A percentile compares a stretch with the other conserved stretches of the same genome.
Conservation (phyloP, 2,888 invertebrate species). For the Petrophora chlorosata region DNA sequence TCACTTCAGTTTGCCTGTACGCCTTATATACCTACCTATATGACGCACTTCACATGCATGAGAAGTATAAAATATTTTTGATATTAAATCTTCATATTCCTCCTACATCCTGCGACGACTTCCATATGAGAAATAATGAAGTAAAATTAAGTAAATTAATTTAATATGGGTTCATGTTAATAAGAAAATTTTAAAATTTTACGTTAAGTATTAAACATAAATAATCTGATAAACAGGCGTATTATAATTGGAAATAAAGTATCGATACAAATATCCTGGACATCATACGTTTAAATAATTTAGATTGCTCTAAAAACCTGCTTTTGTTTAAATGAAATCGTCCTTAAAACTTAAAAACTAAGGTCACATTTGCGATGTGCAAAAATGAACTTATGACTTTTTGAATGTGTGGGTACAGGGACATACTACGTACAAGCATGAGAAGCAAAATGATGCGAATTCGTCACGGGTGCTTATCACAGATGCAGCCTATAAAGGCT, state of each 20-base stretch:
- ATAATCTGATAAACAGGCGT: conserved; percentile 59
- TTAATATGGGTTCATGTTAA: neutral
- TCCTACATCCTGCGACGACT: too few species aligned
- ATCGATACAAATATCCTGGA: conserved; percentile 71
- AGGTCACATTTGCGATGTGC: conserved; percentile 1
- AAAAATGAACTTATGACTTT: neutral
- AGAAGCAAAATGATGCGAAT: conserved; percentile 70
- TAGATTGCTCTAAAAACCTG: too few species aligned
- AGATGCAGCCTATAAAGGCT: conserved; percentile 76
- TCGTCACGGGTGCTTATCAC: conserved; percentile 83
- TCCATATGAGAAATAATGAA: too few species aligned
- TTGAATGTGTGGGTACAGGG: conserved; percentile 22
- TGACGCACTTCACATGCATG: too few species aligned
- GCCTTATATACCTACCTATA: too few species aligned
- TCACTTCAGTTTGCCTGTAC: too few species aligned
- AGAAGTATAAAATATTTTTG: too few species aligned
- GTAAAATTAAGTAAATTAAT: too few species aligned
- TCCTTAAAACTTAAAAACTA: neutral
- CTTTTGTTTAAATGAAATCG: neutral
- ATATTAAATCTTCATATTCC: too few species aligned
- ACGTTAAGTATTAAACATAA: conserved; percentile 40
- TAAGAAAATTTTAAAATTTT: conserved; percentile 9
- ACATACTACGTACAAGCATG: conserved; percentile 31
- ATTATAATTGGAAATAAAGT: conserved; percentile 76
- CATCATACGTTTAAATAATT: conserved; percentile 57